Evolutionary conservation across 2,113 vertebrate species (phyloP).

Genomic region (Aramus guarauna): DNA sequence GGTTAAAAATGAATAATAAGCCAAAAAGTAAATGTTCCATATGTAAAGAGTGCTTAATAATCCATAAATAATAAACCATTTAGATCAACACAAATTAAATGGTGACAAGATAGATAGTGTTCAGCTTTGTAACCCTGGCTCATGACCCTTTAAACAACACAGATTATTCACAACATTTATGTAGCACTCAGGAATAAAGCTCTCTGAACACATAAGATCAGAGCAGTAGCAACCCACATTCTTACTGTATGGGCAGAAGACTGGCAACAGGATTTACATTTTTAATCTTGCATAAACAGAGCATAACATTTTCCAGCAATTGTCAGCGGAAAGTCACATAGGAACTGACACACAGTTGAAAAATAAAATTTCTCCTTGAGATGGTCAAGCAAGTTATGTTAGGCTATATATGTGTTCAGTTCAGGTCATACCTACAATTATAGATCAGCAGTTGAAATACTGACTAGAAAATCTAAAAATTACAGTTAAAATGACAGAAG

Average conservation of each 20-base stretch:
- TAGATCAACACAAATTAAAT: not conserved
- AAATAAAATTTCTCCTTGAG: not conserved
- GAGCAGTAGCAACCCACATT: not conserved
- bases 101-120: not conserved
- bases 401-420: not conserved
- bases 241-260: not conserved
- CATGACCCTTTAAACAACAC: not conserved
- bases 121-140: not conserved
- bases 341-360: not conserved
- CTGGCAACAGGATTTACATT: not conserved
- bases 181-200: not conserved
- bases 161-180: not conserved
- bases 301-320: not conserved
- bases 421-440: not conserved
- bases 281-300: not conserved
- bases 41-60: not conserved
- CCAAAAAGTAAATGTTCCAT: not conserved
- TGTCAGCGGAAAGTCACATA: not conserved
- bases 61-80: not conserved
- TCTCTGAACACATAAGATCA: not conserved
- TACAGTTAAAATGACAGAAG: not conserved
- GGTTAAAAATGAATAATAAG: not conserved
- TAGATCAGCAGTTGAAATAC: not conserved
- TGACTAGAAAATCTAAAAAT: not conserved
- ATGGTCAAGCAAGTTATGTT: not conserved